Conservation (phyloP, 2,888 invertebrate species). For the Mellilla xanthometata region DNA sequence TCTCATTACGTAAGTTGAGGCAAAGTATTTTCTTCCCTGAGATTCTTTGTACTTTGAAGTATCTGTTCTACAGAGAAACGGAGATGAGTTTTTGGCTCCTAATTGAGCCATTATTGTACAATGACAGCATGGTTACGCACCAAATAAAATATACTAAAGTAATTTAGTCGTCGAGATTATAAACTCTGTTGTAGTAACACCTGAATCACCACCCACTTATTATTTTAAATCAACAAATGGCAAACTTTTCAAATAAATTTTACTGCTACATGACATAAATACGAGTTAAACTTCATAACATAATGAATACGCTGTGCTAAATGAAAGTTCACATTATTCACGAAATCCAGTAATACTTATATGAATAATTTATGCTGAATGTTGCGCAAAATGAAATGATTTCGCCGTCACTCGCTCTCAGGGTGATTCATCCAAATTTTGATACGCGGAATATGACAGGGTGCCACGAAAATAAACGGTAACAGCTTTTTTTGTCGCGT, state of each 20-base stretch:
- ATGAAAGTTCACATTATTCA: slow-evolving; percentile 24
- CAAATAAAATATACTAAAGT: not conserved
- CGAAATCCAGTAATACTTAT: slow-evolving; percentile 11
- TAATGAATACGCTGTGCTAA: slow-evolving; percentile 22
- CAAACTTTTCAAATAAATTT: slow-evolving; percentile 15
- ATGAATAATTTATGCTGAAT: slow-evolving; percentile 25
- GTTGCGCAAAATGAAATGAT: slow-evolving; percentile 19
- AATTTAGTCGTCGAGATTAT: not conserved
- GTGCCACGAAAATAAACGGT: slow-evolving; percentile 32
- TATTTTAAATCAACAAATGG: slow-evolving; percentile 1
- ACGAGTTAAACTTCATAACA: slow-evolving; percentile 26
- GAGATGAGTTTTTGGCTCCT: too few species aligned
- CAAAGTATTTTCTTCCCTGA: too few species aligned
- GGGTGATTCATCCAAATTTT: slow-evolving; percentile 22
- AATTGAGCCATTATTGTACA: too few species aligned
- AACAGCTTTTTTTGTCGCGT: slow-evolving; percentile 44
- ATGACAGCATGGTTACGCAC: too few species aligned
- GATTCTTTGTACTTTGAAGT: too few species aligned
- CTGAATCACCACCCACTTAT: slow-evolving; percentile 3
- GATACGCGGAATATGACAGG: slow-evolving; percentile 35
- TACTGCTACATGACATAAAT: slow-evolving; percentile 20
- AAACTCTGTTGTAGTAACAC: slow-evolving; percentile 4
- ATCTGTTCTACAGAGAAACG: too few species aligned
- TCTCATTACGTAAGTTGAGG: too few species aligned
- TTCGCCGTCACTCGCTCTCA: slow-evolving; percentile 12